phyloP scores from a whole-genome alignment of 2,797 vertebrate species.

The Tiaroga cobitis region DNA sequence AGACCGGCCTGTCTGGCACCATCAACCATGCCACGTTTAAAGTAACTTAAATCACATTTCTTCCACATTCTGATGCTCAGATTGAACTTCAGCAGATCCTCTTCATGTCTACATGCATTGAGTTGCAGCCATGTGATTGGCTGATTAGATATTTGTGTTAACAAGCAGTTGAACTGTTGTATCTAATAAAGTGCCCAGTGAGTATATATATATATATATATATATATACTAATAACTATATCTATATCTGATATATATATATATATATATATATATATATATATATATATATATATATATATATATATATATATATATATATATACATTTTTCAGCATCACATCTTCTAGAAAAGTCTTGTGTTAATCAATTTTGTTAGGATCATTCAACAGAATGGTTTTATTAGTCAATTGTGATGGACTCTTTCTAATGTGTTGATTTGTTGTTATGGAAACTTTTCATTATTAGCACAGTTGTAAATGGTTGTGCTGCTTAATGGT shows the following conservation, averaged over 20 bases:
- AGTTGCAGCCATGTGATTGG: background rate
- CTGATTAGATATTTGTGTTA: too few relatives aligned
- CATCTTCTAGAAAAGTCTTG: background rate
- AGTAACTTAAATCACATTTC: background rate
- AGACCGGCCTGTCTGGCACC: too few relatives aligned
- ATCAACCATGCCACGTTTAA: background rate
- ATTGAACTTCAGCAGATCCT: background rate
- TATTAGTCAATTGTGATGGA: background rate
- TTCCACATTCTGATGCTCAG: background rate
- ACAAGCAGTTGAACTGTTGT: too few relatives aligned
- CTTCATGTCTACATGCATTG: background rate
- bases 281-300: too few relatives aligned
- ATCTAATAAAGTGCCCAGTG: too few relatives aligned
- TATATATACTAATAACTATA: too few relatives aligned
- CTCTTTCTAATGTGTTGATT: conserved; percentile 1
- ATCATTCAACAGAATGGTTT: background rate
- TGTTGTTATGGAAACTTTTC: background rate
- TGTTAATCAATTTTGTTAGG: background rate
- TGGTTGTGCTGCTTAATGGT: background rate
- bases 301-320: too few relatives aligned
- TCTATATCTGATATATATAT: too few relatives aligned
- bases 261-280: too few relatives aligned
- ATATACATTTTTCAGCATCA: background rate
- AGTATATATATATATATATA: too few relatives aligned
- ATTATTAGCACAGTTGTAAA: background rate